Conservation (phyloP, 2,888 invertebrate genomes). For the Pilophorus perplexus region DNA sequence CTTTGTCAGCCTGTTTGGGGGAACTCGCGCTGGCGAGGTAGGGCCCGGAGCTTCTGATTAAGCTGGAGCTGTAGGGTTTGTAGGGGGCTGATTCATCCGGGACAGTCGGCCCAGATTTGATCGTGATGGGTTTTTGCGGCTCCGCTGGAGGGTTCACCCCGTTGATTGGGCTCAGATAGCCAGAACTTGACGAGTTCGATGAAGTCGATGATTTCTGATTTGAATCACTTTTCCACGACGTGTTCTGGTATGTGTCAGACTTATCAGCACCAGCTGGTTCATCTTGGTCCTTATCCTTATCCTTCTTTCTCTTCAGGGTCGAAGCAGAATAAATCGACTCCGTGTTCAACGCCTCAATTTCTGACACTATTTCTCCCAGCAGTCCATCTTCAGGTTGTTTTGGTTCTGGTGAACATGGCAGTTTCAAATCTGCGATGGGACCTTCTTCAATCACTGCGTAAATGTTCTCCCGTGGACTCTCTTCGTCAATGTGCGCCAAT, state of each 20-base stretch:
- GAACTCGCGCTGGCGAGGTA: slow-evolving; percentile 46
- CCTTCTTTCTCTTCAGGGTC: slow-evolving; percentile 63
- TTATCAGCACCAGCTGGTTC: slow-evolving; percentile 47
- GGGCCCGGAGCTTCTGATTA: slow-evolving; percentile 37
- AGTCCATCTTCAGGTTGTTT: slow-evolving; percentile 61
- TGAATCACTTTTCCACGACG: slow-evolving; percentile 49
- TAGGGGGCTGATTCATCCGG: slow-evolving; percentile 47
- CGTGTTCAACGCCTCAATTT: slow-evolving; percentile 80
- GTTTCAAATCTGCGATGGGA: slow-evolving; percentile 53
- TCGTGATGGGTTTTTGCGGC: slow-evolving; percentile 8
- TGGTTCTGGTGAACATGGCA: slow-evolving; percentile 53
- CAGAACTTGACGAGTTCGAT: slow-evolving; percentile 56
- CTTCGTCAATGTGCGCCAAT: slow-evolving; percentile 62
- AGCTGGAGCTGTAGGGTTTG: slow-evolving; percentile 36
- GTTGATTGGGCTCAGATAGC: slow-evolving; percentile 53
- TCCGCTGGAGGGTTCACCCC: slow-evolving; percentile 54
- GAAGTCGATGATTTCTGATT: slow-evolving; percentile 30
- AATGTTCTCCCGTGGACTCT: slow-evolving; percentile 69
- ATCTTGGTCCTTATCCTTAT: slow-evolving; percentile 52
- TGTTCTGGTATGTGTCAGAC: slow-evolving; percentile 50
- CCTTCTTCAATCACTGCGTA: slow-evolving; percentile 84
- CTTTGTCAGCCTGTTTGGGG: slow-evolving; percentile 26
- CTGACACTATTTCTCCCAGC: slow-evolving; percentile 80
- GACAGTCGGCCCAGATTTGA: slow-evolving; percentile 35
- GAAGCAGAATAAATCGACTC: slow-evolving; percentile 84